phyloP scores from a whole-genome alignment of 2,797 vertebrate species.

The Neomorphus geoffroyi region DNA sequence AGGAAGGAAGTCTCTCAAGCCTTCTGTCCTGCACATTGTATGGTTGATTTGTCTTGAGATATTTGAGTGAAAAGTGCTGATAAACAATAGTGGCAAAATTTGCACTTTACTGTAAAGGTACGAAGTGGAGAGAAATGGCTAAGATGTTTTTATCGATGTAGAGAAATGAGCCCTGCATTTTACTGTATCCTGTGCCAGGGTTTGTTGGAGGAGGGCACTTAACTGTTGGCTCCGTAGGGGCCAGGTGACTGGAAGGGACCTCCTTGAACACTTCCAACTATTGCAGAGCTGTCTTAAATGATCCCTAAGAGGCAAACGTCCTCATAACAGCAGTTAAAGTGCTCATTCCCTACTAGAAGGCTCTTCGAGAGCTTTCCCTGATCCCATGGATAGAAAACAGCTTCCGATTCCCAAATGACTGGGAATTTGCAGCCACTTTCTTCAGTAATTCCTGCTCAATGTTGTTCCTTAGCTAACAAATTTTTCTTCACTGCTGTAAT shows the following conservation, averaged over 20 bases:
- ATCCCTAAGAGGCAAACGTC: background rate
- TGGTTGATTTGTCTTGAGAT: background rate
- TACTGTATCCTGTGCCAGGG: background rate
- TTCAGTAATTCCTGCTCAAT: background rate
- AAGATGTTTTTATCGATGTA: background rate
- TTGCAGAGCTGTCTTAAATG: background rate
- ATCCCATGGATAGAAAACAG: background rate
- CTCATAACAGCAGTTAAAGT: background rate
- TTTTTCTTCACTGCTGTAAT: background rate
- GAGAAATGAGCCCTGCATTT: background rate
- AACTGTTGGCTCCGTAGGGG: background rate
- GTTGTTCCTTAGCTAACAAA: background rate
- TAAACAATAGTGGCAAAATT: background rate
- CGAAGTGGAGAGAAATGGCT: background rate
- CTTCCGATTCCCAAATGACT: background rate
- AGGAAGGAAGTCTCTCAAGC: background rate
- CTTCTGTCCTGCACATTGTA: background rate
- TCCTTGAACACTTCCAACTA: background rate
- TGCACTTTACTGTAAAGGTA: background rate
- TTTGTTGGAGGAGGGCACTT: background rate
- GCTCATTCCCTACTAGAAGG: background rate
- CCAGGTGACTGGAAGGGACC: background rate
- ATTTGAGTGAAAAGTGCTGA: background rate
- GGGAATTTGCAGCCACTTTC: background rate
- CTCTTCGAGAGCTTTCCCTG: background rate